phyloP scores from a whole-genome alignment of 1,140 invertebrate genomes.

The Bombus fervidus region DNA sequence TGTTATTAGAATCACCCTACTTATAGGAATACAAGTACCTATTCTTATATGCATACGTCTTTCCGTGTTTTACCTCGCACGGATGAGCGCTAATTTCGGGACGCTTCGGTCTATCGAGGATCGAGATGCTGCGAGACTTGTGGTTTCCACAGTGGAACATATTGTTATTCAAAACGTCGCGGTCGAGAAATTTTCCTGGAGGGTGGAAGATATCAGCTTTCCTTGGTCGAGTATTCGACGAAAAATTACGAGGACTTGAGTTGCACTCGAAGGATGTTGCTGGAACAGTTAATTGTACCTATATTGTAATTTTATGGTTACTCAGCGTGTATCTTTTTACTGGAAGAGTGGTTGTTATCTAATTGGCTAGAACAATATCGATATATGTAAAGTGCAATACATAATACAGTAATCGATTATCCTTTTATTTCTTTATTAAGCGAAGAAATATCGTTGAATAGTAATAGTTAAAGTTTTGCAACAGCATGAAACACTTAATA shows the following conservation, averaged over 20 bases:
- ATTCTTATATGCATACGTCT: conserved; percentile 12
- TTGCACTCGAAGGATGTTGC: not conserved
- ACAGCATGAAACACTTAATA: too few species aligned
- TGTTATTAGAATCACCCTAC: conserved; percentile 59
- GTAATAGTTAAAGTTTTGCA: too few species aligned
- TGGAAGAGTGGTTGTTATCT: not conserved
- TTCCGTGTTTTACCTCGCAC: conserved; percentile 56
- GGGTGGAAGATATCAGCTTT: not conserved
- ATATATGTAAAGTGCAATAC: too few species aligned
- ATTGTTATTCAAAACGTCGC: not conserved
- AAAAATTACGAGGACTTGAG: not conserved
- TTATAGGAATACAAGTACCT: not conserved
- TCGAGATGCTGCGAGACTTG: conserved; percentile 14
- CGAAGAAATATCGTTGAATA: not conserved
- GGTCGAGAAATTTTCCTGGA: not conserved
- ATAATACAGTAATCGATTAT: not conserved
- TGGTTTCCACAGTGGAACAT: not conserved
- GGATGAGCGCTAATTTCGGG: conserved; percentile 25
- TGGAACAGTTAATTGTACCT: not conserved
- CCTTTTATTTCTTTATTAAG: not conserved
- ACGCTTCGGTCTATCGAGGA: conserved; percentile 3
- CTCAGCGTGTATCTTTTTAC: not conserved
- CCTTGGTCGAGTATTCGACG: not conserved
- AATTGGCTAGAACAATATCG: too few species aligned
- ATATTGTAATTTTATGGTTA: too few species aligned